These are phyloP conservation scores for Perdix hodgsoniae DNA, from an alignment of 2,797 vertebrate genomes.

Conservation along the genomic window DNA sequence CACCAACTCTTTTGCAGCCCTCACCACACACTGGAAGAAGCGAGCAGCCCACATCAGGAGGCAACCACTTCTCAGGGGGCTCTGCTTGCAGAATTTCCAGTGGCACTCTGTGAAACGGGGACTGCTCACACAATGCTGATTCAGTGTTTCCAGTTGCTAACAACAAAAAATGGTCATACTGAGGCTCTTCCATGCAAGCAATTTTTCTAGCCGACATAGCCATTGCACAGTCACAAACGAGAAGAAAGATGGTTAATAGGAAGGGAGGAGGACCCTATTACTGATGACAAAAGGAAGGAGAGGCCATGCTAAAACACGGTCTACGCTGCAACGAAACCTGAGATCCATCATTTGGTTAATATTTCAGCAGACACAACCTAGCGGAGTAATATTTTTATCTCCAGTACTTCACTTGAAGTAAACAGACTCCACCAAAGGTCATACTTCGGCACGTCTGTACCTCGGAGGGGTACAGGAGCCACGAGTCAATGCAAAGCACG, in stretches of 20 bases:
- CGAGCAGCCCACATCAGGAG: background rate
- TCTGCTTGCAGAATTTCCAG: background rate
- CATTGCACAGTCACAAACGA: background rate
- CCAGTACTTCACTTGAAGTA: background rate
- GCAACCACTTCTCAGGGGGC: background rate
- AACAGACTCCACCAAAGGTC: background rate
- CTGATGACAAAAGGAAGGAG: background rate
- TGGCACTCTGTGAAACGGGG: background rate
- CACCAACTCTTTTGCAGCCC: background rate
- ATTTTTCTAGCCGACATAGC: constrained; percentile 31
- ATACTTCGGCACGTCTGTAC: fast-evolving
- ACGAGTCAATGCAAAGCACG: background rate
- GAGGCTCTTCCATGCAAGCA: background rate
- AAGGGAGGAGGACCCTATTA: constrained; percentile 11
- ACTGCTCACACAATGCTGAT: background rate
- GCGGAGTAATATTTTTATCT: background rate
- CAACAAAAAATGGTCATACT: constrained; percentile 27
- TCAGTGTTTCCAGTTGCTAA: constrained; percentile 30
- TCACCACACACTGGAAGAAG: fast-evolving
- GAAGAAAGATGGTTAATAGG: background rate
- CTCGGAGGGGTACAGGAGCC: background rate
- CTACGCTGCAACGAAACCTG: fast-evolving
- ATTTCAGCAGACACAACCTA: background rate
- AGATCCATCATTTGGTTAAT: background rate
- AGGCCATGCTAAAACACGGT: background rate